phyloP scores from a whole-genome alignment of 1,140 invertebrate species.

The Magallana angulata region DNA sequence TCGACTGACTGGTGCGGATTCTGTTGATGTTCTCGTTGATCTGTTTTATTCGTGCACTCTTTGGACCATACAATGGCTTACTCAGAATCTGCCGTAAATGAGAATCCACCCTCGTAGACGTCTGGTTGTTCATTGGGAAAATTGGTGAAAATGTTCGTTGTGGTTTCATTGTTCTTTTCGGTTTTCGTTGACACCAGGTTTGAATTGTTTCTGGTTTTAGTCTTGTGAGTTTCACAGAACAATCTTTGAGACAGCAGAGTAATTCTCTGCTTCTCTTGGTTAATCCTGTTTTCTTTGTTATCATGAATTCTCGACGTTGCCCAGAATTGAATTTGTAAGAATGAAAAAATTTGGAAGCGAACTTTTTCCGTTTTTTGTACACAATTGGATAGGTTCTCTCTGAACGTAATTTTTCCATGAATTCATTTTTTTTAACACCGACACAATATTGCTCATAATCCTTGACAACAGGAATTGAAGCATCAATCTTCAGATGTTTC shows the following conservation, averaged over 20 bases:
- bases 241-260: conserved; percentile 54
- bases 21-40: conserved; percentile 50
- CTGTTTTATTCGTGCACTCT: conserved; percentile 50
- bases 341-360: conserved; percentile 58
- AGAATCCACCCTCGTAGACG: conserved; percentile 39
- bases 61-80: conserved; percentile 50
- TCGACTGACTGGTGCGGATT: conserved; percentile 16
- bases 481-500: conserved; percentile 67
- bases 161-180: conserved; percentile 37
- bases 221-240: conserved; percentile 61
- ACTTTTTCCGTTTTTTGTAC: conserved; percentile 63
- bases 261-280: conserved; percentile 61
- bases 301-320: conserved; percentile 63
- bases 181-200: conserved; percentile 52
- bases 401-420: conserved; percentile 66
- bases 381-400: conserved; percentile 63
- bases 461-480: conserved; percentile 56
- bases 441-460: conserved; percentile 65
- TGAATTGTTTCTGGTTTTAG: conserved; percentile 62
- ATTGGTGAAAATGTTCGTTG: conserved; percentile 12
- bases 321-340: conserved; percentile 66
- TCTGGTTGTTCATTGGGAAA: neutral
- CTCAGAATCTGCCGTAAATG: conserved; percentile 41
- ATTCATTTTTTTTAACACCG: conserved; percentile 60
- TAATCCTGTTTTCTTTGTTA: conserved; percentile 64